A percentile compares a stretch with the other conserved stretches of the same genome.
Conservation (phyloP, 53 echinoderm and acorn worm species). For the Holothuria scabra region DNA sequence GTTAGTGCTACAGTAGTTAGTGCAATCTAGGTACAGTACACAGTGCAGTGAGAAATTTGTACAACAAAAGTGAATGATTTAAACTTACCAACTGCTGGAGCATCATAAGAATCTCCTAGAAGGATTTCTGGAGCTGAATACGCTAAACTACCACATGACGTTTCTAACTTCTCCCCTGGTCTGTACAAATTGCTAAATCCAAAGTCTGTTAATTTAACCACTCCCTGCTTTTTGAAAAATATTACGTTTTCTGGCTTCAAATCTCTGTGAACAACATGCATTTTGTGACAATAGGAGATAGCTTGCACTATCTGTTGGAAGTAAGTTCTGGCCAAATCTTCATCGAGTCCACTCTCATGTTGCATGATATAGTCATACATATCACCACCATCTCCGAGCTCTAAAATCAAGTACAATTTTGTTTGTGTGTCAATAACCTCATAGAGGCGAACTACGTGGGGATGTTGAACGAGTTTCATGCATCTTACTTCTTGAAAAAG, state of each 20-base stretch:
- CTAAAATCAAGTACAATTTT: slow-evolving; percentile 93
- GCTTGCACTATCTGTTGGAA: slow-evolving; percentile 95
- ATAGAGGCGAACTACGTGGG: slow-evolving; percentile 92
- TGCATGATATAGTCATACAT: slow-evolving; percentile 99
- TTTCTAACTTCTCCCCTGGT: slow-evolving; percentile 94
- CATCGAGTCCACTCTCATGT: slow-evolving; percentile 93
- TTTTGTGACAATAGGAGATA: slow-evolving; percentile 96
- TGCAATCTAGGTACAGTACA: no score
- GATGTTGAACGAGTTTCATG: slow-evolving; percentile 98
- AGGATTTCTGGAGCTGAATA: slow-evolving; percentile 99
- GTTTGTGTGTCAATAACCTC: slow-evolving; percentile 99
- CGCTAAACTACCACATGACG: slow-evolving; percentile 95
- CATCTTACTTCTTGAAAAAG: slow-evolving; percentile 97
- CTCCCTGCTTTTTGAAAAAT: slow-evolving; percentile 94
- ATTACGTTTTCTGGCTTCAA: slow-evolving; percentile 98
- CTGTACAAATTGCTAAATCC: slow-evolving; percentile 93
- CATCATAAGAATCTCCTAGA: slow-evolving; percentile 96
- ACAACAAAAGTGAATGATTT: no score
- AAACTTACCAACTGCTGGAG: slow-evolving; percentile 96
- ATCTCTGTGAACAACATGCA: slow-evolving; percentile 95
- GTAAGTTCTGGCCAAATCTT: slow-evolving; percentile 89
- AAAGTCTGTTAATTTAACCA: slow-evolving; percentile 97
- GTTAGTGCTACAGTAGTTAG: no score
- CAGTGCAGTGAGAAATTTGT: no score
- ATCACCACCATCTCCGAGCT: slow-evolving; percentile 99